A percentile compares a stretch with the other conserved stretches of the same genome.
Conservation (phyloP, 2,113 vertebrate species). For the Neodontobutis hainanensis region DNA sequence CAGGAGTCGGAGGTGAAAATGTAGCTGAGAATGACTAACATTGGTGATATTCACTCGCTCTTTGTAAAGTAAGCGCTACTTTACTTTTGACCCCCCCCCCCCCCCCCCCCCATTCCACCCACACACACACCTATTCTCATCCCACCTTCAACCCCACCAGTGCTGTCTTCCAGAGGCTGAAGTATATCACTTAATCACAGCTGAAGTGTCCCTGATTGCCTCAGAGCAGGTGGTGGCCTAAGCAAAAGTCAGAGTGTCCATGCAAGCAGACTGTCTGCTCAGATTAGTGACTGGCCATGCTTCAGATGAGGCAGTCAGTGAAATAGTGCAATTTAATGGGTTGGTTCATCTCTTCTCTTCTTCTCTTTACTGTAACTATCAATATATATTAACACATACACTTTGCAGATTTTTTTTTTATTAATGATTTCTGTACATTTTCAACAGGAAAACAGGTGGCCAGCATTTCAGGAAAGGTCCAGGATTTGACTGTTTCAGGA, state of each 20-base stretch:
- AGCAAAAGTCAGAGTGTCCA: constrained; percentile 37
- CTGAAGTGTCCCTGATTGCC: constrained; percentile 69
- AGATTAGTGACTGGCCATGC: constrained; percentile 36
- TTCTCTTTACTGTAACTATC: too few species aligned
- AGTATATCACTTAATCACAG: constrained; percentile 72
- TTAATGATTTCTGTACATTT: too few species aligned
- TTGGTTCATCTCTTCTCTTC: too few species aligned
- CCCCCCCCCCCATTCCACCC: neutral
- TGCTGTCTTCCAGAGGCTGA: constrained; percentile 35
- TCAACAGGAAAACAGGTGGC: too few species aligned
- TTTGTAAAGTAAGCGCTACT: constrained; percentile 55
- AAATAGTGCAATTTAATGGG: too few species aligned
- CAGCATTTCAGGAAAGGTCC: too few species aligned
- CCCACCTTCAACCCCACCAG: neutral
- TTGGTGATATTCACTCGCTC: constrained; percentile 54
- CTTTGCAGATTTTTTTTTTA: too few species aligned
- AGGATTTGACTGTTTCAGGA: too few species aligned
- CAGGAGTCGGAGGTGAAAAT: constrained; percentile 56
- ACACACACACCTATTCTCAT: neutral
- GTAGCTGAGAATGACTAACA: constrained; percentile 70
- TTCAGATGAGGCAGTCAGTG: neutral
- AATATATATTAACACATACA: too few species aligned
- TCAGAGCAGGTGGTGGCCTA: constrained; percentile 48
- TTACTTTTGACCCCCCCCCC: constrained; percentile 33
- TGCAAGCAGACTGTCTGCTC: constrained; percentile 42